Conservation (phyloP, 2,113 vertebrate species). For the Microtus richardsoni region DNA sequence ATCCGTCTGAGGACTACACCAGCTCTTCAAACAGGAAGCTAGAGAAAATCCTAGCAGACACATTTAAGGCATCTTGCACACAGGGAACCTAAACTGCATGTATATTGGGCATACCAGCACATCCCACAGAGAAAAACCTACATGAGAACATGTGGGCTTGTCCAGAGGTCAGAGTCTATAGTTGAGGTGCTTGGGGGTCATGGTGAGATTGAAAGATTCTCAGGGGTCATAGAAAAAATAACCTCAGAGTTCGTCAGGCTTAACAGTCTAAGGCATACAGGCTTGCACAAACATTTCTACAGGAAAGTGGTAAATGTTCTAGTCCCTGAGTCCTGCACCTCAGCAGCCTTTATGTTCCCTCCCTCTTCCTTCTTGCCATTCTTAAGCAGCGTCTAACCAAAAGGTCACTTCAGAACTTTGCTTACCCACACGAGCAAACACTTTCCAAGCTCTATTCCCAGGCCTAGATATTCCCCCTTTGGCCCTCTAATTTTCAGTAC, state of each 20-base stretch:
- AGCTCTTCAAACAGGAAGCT: not conserved
- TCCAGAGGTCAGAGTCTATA: not conserved
- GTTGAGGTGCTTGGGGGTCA: not conserved
- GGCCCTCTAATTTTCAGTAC: not conserved
- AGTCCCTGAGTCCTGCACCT: not conserved
- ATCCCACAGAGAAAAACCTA: not conserved
- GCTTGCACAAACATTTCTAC: too few relatives aligned
- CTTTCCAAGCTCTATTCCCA: not conserved
- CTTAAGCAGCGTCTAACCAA: not conserved
- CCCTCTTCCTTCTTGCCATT: not conserved
- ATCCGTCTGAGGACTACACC: not conserved
- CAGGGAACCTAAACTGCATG: not conserved
- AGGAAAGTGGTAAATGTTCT: not conserved
- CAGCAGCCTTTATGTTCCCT: not conserved
- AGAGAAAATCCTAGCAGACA: not conserved
- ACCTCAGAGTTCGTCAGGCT: not conserved
- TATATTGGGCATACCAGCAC: not conserved
- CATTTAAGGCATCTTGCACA: not conserved
- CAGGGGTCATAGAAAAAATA: not conserved
- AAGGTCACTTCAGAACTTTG: not conserved
- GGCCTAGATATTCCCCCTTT: not conserved
- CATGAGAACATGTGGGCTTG: too few relatives aligned
- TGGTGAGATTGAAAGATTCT: not conserved
- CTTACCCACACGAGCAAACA: not conserved
- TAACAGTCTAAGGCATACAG: not conserved